Base-by-base conservation (phyloP, 2,888 invertebrate species). In the Alitta virens region DNA sequence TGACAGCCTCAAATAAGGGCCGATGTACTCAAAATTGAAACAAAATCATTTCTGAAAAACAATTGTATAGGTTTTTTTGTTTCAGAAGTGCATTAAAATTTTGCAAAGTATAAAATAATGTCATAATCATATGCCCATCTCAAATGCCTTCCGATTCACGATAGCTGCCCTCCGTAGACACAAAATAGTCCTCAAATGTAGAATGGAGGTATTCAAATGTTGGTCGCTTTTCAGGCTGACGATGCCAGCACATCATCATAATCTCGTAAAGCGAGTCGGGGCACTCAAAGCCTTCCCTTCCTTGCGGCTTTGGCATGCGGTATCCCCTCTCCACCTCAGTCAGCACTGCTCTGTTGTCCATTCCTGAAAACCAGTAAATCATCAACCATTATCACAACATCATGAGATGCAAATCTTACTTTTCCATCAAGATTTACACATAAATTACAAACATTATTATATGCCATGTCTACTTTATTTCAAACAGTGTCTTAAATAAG, bases 221-320 rank as follows among this genome's bases (percentile, higher is more conserved):
- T 33, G 98, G 98, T 77, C 98, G 86, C 78, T 92, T 91, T 77
- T 98, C 97, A 0, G 97, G 92, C 71, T 90, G 90, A 14, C 55
- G 23, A 33, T 63, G 52, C 63, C 63, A 63, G 55, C 54, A 46
- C n/a, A 21, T 40, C 56, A 95, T 84, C 92, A 98, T 94, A 72
- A 92, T 87, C 77, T 90, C 88, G 27, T 60, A 60, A 67, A 98
- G 93, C 74, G 92, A 91, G 77, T 96, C 96, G 1, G 97, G 96
- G 71, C 96, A 87, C 1, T 76, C 75, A 3, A 76, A 66, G 2
- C 62, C 52, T 33, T 33, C 33, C 24, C 89, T 86, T 9, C 63
- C 64, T 16, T 26, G 43, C 0, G 98, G 98, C 78, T 94, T 94
- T 40, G 94, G 94, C 98, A 98, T 98, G 74, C 98, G 87, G 85